phyloP scores from a whole-genome alignment of 2,888 invertebrate genomes.

The Dioctria linearis region DNA sequence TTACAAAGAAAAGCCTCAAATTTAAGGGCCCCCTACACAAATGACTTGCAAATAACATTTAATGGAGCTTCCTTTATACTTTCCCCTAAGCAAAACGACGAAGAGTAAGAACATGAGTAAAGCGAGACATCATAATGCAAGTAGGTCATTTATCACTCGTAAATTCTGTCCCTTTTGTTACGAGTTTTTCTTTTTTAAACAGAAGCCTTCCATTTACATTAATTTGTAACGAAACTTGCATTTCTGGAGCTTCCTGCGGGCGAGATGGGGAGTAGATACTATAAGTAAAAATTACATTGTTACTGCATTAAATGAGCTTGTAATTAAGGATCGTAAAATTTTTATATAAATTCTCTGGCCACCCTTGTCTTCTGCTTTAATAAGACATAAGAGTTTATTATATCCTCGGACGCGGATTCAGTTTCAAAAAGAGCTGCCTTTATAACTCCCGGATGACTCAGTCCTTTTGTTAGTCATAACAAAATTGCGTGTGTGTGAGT shows the following conservation, averaged over 20 bases:
- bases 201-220: slow-evolving; percentile 44
- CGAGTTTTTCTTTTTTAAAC: neutral
- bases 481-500: slow-evolving; percentile 12
- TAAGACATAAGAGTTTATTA: slow-evolving; percentile 24
- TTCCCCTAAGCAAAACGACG: neutral
- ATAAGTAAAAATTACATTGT: neutral
- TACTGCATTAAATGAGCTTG: slow-evolving; percentile 24
- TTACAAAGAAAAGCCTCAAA: neutral
- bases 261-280: neutral
- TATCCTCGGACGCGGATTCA: neutral
- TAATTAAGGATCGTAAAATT: slow-evolving; percentile 42
- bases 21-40: neutral
- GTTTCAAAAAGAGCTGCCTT: slow-evolving; percentile 7
- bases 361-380: neutral
- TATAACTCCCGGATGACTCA: slow-evolving; percentile 10
- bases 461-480: slow-evolving; percentile 8
- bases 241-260: slow-evolving; percentile 23
- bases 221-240: slow-evolving; percentile 30
- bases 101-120: neutral
- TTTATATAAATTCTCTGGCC: neutral
- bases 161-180: slow-evolving; percentile 5
- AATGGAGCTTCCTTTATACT: slow-evolving; percentile 14
- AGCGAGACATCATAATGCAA: slow-evolving; percentile 24
- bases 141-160: slow-evolving; percentile 35
- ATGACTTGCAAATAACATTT: slow-evolving; percentile 43